Evolutionary conservation across 2,888 invertebrate genomes (phyloP).

Genomic region (Dryococelus australis): DNA sequence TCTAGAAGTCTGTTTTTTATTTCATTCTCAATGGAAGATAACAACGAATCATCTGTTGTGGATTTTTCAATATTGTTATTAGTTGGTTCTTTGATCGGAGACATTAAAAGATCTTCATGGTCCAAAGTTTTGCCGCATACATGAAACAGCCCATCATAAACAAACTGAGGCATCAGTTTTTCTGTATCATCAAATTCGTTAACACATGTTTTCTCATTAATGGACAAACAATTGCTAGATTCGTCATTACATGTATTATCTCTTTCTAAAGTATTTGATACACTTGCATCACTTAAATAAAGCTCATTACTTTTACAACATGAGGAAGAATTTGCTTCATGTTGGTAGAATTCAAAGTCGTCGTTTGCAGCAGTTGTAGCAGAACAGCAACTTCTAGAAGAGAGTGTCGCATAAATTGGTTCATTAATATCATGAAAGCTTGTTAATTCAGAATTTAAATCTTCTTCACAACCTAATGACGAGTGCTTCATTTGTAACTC

Average conservation of each 20-base stretch:
- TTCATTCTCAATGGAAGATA: not conserved
- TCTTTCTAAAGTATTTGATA: not conserved
- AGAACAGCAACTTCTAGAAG: conserved; percentile 62
- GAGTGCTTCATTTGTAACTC: conserved; percentile 18
- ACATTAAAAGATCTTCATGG: not conserved
- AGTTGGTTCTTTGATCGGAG: not conserved
- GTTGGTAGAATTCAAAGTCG: conserved; percentile 69
- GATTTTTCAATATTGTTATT: not conserved
- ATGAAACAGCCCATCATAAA: not conserved
- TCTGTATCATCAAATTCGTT: not conserved
- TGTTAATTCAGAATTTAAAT: conserved; percentile 33
- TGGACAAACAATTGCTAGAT: not conserved
- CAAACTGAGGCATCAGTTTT: not conserved
- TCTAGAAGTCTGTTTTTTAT: not conserved
- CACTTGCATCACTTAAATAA: not conserved
- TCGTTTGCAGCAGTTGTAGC: conserved; percentile 70
- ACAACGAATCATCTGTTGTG: not conserved
- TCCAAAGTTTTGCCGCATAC: not conserved
- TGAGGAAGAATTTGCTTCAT: conserved; percentile 53
- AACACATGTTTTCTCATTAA: not conserved
- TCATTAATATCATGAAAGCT: conserved; percentile 53
- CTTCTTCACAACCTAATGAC: conserved; percentile 32
- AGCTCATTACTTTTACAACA: not conserved
- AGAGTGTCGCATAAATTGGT: conserved; percentile 58
- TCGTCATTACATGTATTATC: not conserved